Percentiles rank a stretch among this genome's conserved stretches.
Conservation (phyloP, 2,113 vertebrate species). For the Calyptommatus sinebrachiatus region DNA sequence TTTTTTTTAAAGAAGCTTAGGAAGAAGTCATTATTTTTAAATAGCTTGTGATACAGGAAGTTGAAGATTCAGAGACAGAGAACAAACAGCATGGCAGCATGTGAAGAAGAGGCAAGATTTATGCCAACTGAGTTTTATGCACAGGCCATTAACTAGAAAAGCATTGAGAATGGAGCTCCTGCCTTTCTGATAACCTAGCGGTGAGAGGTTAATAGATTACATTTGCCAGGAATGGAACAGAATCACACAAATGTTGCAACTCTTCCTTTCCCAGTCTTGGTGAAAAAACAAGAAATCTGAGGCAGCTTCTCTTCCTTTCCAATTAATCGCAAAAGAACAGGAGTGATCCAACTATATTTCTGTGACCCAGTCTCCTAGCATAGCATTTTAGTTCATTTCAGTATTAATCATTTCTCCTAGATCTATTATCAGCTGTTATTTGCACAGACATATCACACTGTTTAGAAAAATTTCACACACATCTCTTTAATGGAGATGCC, state of each 20-base stretch:
- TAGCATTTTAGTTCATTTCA: conserved; percentile 56
- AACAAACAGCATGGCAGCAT: conserved; percentile 40
- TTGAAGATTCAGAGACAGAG: conserved; percentile 59
- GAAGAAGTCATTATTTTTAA: conserved; percentile 56
- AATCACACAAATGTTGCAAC: conserved; percentile 49
- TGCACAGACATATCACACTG: conserved; percentile 30
- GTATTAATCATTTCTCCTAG: conserved; percentile 55
- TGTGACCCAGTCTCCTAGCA: conserved; percentile 77
- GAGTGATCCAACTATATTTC: conserved; percentile 75
- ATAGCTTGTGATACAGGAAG: conserved; percentile 63
- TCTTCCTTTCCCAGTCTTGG: conserved; percentile 42
- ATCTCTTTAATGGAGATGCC: neutral
- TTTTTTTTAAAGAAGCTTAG: conserved; percentile 32
- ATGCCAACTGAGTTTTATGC: conserved; percentile 58
- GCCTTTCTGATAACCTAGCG: conserved; percentile 43
- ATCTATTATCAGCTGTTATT: conserved; percentile 42
- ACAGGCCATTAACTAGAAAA: conserved; percentile 43
- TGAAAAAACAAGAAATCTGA: conserved; percentile 35
- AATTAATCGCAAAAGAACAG: conserved; percentile 35
- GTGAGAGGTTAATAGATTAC: conserved; percentile 58
- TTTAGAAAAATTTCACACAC: conserved; percentile 41
- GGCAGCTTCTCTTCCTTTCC: conserved; percentile 24
- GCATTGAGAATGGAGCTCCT: conserved; percentile 45
- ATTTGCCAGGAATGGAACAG: conserved; percentile 42
- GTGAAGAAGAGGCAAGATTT: conserved; percentile 53